Evolutionary conservation across 2,113 vertebrate species (phyloP).

Genomic region (Orycteropus afer): DNA sequence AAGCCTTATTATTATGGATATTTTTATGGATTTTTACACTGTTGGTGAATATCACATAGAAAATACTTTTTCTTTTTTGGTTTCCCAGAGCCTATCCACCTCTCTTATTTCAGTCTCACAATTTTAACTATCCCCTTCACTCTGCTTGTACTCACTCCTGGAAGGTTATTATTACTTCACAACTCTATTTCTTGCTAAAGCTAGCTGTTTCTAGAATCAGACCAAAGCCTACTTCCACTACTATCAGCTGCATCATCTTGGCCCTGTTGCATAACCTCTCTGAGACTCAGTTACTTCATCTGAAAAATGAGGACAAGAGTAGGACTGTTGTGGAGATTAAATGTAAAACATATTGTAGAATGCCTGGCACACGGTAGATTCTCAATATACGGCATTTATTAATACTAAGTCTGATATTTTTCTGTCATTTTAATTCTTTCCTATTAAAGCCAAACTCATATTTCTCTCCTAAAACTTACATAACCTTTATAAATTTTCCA

Average conservation of each 20-base stretch:
- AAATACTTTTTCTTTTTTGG: not conserved
- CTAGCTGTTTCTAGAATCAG: constrained; percentile 19
- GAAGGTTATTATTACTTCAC: not conserved
- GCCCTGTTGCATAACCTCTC: not conserved
- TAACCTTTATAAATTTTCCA: not conserved
- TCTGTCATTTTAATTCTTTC: constrained; percentile 28
- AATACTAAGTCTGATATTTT: not conserved
- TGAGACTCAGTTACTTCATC: constrained; percentile 21
- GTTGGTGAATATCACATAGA: not conserved
- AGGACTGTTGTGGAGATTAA: not conserved
- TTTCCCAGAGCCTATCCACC: not conserved
- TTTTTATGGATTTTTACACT: constrained; percentile 15
- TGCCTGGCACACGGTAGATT: not conserved
- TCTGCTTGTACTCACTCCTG: constrained; percentile 4
- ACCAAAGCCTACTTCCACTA: not conserved
- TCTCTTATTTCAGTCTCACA: constrained; percentile 16
- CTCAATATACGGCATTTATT: constrained; percentile 10
- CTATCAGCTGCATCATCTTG: not conserved
- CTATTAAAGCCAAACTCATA: constrained; percentile 37
- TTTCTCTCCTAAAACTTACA: not conserved
- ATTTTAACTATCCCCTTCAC: constrained; percentile 40
- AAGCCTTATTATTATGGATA: not conserved
- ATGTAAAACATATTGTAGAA: not conserved
- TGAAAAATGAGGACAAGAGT: constrained; percentile 9
- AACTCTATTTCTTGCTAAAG: not conserved